A percentile compares a stretch with the other conserved stretches of the same genome.
Conservation (phyloP, 2,113 vertebrate genomes). For the Lynx canadensis region DNA sequence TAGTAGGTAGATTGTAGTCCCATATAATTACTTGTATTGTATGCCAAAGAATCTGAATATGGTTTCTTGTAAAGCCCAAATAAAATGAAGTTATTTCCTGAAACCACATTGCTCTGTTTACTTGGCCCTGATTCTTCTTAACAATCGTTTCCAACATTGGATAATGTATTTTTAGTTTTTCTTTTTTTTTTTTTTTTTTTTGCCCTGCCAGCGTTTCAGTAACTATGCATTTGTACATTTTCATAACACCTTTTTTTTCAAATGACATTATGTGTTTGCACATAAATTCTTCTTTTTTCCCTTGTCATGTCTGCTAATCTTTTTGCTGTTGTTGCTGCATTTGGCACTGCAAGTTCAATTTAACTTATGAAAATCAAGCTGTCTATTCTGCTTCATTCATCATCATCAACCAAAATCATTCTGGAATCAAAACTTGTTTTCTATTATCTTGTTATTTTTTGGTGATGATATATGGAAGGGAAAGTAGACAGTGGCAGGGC, state of each 20-base stretch:
- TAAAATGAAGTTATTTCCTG: conserved; percentile 34
- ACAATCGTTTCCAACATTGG: conserved; percentile 53
- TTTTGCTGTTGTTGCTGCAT: conserved; percentile 60
- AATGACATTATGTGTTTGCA: conserved; percentile 68
- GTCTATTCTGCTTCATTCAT: conserved; percentile 81
- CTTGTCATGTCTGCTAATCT: conserved; percentile 80
- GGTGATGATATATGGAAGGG: conserved; percentile 75
- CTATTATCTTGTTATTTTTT: conserved; percentile 80
- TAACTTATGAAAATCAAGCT: conserved; percentile 82
- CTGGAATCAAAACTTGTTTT: conserved; percentile 82
- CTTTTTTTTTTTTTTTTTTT: neutral
- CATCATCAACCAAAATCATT: conserved; percentile 82
- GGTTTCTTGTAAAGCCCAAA: neutral
- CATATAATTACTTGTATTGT: conserved; percentile 15
- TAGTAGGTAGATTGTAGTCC: neutral
- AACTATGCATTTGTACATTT: conserved; percentile 63
- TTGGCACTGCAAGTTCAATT: conserved; percentile 76
- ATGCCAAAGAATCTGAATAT: neutral
- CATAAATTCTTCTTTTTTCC: conserved; percentile 76
- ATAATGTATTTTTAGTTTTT: neutral
- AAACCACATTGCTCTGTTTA: conserved; percentile 10
- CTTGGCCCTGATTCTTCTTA: conserved; percentile 25
- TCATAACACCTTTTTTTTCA: conserved; percentile 61
- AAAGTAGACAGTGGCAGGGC: conserved; percentile 66
- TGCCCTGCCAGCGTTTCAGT: conserved; percentile 30